Base-by-base conservation (phyloP, 1,140 invertebrate species). In the Heterodera schachtii region DNA sequence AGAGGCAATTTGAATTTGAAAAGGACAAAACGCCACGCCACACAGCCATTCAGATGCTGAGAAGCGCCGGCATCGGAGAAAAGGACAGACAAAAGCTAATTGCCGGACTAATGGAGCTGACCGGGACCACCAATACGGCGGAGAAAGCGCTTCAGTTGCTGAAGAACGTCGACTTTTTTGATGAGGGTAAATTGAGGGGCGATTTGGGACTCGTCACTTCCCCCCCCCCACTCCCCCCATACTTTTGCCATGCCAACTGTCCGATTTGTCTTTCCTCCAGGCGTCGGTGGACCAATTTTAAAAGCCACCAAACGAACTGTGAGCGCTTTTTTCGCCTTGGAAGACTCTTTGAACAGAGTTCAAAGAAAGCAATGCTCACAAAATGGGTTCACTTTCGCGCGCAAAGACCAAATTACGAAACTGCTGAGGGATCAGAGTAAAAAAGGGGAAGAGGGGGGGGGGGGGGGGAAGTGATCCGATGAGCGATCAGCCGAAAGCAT, bases 101-200 rank as follows among this genome's bases (percentile, higher is more conserved):
- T 47, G 64, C 49, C 43, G 70, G 21, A 5, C 46, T 78, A 46
- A 31, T 78, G 76, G 76, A 78, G 31, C 11, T 78, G 44, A 66
- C 76, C 49, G 76, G 76, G 8, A 43, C 76, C 70, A 78, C 64
- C 31, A 31, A 64, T 52, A 43, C 41, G 21, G 9, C 66, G 9
- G 76, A 78, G 19, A 78, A 78, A n/a, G 64, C 76, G 66, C 47
- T 78, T 1, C 21, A 78, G 31, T 6, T 78, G 21, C 9, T 78
- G 70, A 78, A 78, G 44, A 47, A 46, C 44, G 76, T 78, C 47
- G 76, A 78, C 57, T 78, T 78, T 67, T 78, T 78, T 67, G n/a
- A 78, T 21, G 76, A 78, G 46, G 64, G 76, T 78, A 67, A 75
- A 16, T 60, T 31, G 31, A n/a, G n/a, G n/a, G n/a, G n/a, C n/a